Evolutionary conservation across 2,113 vertebrate species (phyloP).

Genomic region (Paramisgurnus dabryanus): DNA sequence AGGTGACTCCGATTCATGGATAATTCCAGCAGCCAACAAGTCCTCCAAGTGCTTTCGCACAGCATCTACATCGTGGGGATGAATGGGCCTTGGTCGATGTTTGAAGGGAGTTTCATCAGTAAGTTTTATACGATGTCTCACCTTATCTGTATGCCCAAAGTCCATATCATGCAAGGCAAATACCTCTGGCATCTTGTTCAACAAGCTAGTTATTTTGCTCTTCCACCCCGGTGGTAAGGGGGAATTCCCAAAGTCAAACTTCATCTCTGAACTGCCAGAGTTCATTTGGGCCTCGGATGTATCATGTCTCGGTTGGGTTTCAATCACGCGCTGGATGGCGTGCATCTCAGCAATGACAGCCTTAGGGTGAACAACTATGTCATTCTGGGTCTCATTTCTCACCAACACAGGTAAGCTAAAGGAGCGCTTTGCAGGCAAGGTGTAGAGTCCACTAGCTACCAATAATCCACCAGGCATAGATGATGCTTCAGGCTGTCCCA

Average conservation of each 20-base stretch:
- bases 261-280: too few relatives aligned
- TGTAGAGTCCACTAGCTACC: neutral
- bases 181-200: too few relatives aligned
- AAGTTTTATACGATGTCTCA: slow-evolving; percentile 17
- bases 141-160: slow-evolving; percentile 17
- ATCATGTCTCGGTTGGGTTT: too few relatives aligned
- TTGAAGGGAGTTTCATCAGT: slow-evolving; percentile 36
- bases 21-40: too few relatives aligned
- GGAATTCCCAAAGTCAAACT: too few relatives aligned
- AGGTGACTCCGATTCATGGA: neutral
- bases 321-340: neutral
- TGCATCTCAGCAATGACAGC: neutral
- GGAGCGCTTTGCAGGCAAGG: neutral
- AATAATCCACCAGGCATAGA: neutral
- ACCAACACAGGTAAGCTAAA: neutral
- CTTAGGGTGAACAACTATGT: neutral
- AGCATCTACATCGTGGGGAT: neutral
- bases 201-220: too few relatives aligned
- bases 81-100: slow-evolving; percentile 36
- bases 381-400: neutral
- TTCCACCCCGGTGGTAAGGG: too few relatives aligned
- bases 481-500: neutral
- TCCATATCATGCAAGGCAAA: neutral
- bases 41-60: too few relatives aligned
- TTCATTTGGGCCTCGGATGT: too few relatives aligned